phyloP scores from a whole-genome alignment of 1,140 invertebrate species.

The Macrobrachium nipponense region DNA sequence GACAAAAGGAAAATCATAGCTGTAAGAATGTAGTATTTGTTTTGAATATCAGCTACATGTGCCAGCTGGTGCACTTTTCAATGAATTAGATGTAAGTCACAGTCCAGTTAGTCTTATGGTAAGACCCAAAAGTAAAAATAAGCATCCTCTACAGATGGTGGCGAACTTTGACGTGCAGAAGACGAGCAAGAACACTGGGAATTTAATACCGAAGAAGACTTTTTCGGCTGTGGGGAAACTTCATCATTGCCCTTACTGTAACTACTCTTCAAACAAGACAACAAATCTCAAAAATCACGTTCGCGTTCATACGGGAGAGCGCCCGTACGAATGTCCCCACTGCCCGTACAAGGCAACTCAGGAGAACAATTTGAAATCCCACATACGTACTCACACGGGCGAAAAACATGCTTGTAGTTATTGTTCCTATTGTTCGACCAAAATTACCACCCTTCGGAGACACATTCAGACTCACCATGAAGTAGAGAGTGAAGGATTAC shows the following conservation, averaged over 20 bases:
- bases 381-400: conserved; percentile 41
- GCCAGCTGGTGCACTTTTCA: too few relatives aligned
- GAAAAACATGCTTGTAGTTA: conserved; percentile 34
- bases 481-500: too few relatives aligned
- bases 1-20: too few relatives aligned
- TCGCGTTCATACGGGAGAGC: conserved; percentile 56
- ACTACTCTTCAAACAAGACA: conserved; percentile 35
- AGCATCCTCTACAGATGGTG: conserved; percentile 46
- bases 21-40: too few relatives aligned
- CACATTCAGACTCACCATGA: conserved; percentile 47
- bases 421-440: conserved; percentile 38
- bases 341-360: conserved; percentile 53
- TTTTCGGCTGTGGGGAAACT: conserved; percentile 7
- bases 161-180: conserved; percentile 22
- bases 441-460: conserved; percentile 14
- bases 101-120: not conserved
- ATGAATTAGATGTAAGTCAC: too few relatives aligned
- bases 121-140: conserved; percentile 8
- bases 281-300: conserved; percentile 53
- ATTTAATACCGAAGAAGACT: conserved; percentile 11
- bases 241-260: conserved; percentile 43
- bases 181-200: not conserved
- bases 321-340: conserved; percentile 52
- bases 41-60: too few relatives aligned
- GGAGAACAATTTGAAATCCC: conserved; percentile 41